A percentile compares a stretch with the other conserved stretches of the same genome.
Conservation (phyloP, 2,113 vertebrate genomes). For the Atherinomorus stipes region DNA sequence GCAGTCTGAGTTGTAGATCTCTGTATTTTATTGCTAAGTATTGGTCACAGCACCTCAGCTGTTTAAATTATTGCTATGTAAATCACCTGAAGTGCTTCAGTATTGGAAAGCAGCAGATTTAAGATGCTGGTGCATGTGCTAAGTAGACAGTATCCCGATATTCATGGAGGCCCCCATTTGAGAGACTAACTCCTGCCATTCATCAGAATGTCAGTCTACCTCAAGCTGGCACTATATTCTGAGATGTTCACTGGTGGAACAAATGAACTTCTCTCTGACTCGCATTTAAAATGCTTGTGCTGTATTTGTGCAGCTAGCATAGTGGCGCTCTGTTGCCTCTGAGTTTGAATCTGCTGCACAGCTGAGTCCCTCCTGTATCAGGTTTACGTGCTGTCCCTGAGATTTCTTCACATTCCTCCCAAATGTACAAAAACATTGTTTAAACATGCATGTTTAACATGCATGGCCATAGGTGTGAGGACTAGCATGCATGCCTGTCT, state of each 20-base stretch:
- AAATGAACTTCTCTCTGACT: constrained; percentile 61
- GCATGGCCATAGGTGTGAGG: neutral
- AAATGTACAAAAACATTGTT: neutral
- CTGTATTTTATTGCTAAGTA: constrained; percentile 76
- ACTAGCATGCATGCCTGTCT: neutral
- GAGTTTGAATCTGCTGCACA: neutral
- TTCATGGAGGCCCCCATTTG: constrained; percentile 62
- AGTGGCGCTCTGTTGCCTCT: neutral
- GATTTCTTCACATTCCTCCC: neutral
- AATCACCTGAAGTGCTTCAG: constrained; percentile 79
- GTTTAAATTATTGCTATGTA: constrained; percentile 83
- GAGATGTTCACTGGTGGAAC: constrained; percentile 51
- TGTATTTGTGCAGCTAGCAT: constrained; percentile 39
- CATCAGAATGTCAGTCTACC: constrained; percentile 67
- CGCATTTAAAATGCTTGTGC: constrained; percentile 59
- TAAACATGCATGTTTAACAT: neutral
- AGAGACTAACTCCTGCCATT: constrained; percentile 61
- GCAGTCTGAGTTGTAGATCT: constrained; percentile 74
- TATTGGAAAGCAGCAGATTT: constrained; percentile 81
- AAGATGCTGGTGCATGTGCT: constrained; percentile 76
- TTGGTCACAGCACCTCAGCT: constrained; percentile 64
- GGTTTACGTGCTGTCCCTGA: neutral
- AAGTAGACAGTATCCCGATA: constrained; percentile 79
- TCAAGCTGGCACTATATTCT: constrained; percentile 48
- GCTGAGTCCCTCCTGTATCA: neutral